These are phyloP conservation scores for Epizoanthus ramosus DNA, from an alignment of 92 coral and sea anemone species.

Conservation along the genomic window DNA sequence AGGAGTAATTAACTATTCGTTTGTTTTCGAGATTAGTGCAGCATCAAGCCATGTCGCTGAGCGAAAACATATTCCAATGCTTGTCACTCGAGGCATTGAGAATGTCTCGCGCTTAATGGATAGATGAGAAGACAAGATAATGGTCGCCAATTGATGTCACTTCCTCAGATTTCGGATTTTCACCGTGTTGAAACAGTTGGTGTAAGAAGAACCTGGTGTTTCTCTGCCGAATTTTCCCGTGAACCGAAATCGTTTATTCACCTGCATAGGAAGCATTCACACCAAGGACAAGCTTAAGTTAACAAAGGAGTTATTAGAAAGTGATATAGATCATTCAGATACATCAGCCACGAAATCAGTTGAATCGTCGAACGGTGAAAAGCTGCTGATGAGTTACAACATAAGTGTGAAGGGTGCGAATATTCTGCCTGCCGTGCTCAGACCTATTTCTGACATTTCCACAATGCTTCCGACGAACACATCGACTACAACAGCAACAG, in stretches of 20 bases:
- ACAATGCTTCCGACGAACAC: constrained; percentile 29
- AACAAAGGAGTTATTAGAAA: constrained; percentile 6
- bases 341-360: constrained; percentile 1
- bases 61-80: constrained; percentile 26
- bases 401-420: background rate
- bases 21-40: background rate
- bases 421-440: background rate
- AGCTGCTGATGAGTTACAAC: background rate
- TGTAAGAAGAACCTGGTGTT: constrained; percentile 4
- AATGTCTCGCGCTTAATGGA: constrained; percentile 32
- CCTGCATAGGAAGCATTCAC: background rate
- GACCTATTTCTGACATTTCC: background rate
- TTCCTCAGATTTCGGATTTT: constrained; percentile 29
- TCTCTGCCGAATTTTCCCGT: background rate
- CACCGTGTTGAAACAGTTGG: constrained; percentile 60
- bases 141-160: constrained; percentile 19
- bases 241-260: constrained; percentile 2
- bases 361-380: background rate
- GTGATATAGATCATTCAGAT: constrained; percentile 4
- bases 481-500: constrained; percentile 26
- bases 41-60: background rate
- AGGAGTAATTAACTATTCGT: constrained; percentile 17
- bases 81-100: constrained; percentile 36
- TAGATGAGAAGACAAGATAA: constrained; percentile 35
- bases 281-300: background rate